Conservation (phyloP, 1,140 invertebrate species). For the Caenorhabditis remanei region DNA sequence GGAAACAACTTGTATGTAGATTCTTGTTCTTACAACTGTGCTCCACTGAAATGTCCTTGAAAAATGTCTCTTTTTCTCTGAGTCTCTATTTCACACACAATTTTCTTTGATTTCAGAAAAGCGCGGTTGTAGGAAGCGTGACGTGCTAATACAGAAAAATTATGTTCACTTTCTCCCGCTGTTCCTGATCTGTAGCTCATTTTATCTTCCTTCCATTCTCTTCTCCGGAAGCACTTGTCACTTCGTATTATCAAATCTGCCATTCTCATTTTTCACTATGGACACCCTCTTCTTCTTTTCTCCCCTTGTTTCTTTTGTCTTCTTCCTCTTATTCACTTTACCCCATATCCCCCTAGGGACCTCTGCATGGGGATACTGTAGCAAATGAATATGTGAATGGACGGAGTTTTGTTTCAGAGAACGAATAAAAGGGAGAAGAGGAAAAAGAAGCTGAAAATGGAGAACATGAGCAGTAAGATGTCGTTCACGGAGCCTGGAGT, state of each 20-base stretch:
- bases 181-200: no score
- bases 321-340: background rate
- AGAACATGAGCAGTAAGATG: constrained; percentile 1
- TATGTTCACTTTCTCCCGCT: no score
- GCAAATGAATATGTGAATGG: background rate
- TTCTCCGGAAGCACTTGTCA: background rate
- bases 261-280: constrained; percentile 35
- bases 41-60: no score
- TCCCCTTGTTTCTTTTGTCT: background rate
- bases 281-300: background rate
- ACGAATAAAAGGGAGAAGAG: background rate
- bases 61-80: no score
- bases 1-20: no score
- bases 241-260: constrained; percentile 25
- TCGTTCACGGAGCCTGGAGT: background rate
- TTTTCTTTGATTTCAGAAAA: no score
- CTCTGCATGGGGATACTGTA: background rate
- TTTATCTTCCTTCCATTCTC: background rate
- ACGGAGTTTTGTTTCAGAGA: background rate
- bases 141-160: no score
- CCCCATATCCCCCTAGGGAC: background rate
- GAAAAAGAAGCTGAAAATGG: background rate
- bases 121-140: no score
- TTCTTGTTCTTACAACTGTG: no score
- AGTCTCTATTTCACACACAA: no score